Conservation (phyloP, 2,888 invertebrate species). For the Thera obeliscata region DNA sequence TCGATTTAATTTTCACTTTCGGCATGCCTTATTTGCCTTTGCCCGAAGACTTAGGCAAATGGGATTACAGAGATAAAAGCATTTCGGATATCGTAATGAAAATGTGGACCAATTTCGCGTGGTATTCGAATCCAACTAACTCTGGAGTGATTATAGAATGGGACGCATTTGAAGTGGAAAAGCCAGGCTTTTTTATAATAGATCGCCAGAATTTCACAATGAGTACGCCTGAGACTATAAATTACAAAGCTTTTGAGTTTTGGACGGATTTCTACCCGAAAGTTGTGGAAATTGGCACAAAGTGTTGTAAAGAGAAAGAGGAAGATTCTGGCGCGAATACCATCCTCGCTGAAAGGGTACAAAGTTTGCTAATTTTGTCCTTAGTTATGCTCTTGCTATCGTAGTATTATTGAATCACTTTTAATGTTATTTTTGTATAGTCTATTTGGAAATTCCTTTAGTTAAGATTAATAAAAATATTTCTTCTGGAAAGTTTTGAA, state of each 20-base stretch:
- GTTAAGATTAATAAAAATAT: constrained; percentile 56
- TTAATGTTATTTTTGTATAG: constrained; percentile 75
- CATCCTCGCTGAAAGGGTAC: constrained; percentile 50
- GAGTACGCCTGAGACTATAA: constrained; percentile 87
- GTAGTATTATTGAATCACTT: constrained; percentile 54
- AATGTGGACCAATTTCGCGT: constrained; percentile 91
- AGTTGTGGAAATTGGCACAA: constrained; percentile 88
- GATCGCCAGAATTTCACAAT: constrained; percentile 90
- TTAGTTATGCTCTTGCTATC: constrained; percentile 60
- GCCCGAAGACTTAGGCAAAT: constrained; percentile 85
- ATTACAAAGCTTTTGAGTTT: constrained; percentile 91
- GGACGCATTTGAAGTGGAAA: constrained; percentile 88
- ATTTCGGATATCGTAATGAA: constrained; percentile 92
- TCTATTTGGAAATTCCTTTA: constrained; percentile 72
- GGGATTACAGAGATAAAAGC: constrained; percentile 91
- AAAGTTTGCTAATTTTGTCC: constrained; percentile 59
- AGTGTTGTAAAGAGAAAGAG: constrained; percentile 88
- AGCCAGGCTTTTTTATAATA: constrained; percentile 89
- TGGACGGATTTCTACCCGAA: constrained; percentile 94
- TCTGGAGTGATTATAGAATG: constrained; percentile 90
- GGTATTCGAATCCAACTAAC: constrained; percentile 88
- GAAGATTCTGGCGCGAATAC: constrained; percentile 70
- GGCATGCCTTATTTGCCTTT: constrained; percentile 90
- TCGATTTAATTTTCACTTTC: constrained; percentile 92
- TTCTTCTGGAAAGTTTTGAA: constrained; percentile 52